Conservation (phyloP, 2,888 invertebrate species). For the Eurytoma californica region DNA sequence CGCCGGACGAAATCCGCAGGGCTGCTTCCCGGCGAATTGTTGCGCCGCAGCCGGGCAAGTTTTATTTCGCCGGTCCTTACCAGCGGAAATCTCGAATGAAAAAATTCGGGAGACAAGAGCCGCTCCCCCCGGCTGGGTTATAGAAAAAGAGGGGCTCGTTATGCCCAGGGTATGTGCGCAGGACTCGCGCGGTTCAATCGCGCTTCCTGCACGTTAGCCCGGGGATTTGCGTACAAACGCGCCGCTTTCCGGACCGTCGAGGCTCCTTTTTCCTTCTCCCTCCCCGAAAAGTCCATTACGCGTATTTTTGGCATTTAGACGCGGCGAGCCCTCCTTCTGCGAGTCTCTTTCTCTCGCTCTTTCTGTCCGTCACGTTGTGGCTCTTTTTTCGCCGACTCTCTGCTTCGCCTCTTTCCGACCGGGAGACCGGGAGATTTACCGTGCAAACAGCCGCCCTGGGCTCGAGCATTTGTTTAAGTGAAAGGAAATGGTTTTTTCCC, state of each 20-base stretch:
- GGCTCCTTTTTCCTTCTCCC: background rate
- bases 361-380: background rate
- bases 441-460: no score
- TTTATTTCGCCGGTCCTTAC: constrained; percentile 24
- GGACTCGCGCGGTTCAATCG: constrained; percentile 25
- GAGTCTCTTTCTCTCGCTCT: background rate
- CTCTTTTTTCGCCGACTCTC: no score
- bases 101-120: constrained; percentile 27
- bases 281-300: constrained; percentile 19
- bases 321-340: constrained; percentile 6
- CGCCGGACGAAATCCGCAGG: no score
- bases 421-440: no score
- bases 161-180: background rate
- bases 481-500: no score
- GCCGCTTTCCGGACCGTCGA: background rate
- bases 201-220: background rate
- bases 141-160: background rate
- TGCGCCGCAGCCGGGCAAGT: constrained; percentile 10
- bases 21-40: constrained; percentile 16
- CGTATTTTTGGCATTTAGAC: constrained; percentile 47
- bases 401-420: no score
- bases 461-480: no score
- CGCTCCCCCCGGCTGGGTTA: background rate
- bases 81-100: background rate
- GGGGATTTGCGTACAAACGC: constrained; percentile 46